phyloP scores from a whole-genome alignment of 2,113 vertebrate species.

The Neotoma lepida region DNA sequence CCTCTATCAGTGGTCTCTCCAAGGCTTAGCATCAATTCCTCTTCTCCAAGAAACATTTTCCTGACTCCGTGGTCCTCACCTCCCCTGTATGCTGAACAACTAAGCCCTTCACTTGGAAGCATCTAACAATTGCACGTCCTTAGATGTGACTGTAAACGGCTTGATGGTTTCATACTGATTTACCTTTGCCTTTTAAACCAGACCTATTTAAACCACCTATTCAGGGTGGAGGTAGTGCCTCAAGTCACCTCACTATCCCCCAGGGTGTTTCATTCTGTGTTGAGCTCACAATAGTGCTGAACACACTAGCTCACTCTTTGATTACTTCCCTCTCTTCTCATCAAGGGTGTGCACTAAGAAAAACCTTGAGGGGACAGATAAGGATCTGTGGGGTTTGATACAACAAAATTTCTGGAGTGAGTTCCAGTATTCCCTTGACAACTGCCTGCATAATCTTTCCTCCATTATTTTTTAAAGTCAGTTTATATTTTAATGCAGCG shows the following conservation, averaged over 20 bases:
- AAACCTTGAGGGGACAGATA: conserved; percentile 54
- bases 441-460: conserved; percentile 63
- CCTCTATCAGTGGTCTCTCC: too few relatives aligned
- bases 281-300: background rate
- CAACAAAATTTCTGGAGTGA: conserved; percentile 53
- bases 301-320: background rate
- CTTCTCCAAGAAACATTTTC: background rate
- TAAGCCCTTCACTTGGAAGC: background rate
- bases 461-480: conserved; percentile 73
- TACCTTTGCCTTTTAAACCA: conserved; percentile 51
- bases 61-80: background rate
- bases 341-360: background rate
- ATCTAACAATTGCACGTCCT: background rate
- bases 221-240: background rate
- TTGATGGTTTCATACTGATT: background rate
- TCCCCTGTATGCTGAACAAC: background rate
- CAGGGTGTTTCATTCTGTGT: background rate
- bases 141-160: background rate
- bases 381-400: conserved; percentile 57
- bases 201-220: too few relatives aligned
- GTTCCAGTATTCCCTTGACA: conserved; percentile 63
- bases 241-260: background rate
- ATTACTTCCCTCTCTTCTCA: conserved; percentile 30
- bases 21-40: background rate
- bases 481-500: conserved; percentile 71